Evolutionary conservation across 2,888 invertebrate genomes (phyloP), one percentile per base, ranked within the genome.

Genomic region (Chloroclystis v-ata): DNA sequence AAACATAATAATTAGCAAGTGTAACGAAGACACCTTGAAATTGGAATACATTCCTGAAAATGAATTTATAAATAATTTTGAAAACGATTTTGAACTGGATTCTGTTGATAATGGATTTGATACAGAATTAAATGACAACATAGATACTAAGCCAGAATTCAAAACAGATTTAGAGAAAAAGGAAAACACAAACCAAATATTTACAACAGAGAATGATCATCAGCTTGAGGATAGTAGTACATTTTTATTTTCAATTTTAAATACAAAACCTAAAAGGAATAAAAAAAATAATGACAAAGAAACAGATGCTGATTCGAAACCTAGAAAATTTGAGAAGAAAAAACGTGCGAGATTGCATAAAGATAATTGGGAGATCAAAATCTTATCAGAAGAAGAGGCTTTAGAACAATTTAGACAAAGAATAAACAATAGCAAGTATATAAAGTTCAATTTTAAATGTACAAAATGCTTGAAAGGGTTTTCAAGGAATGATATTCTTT

Each of bases 391-490:
- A 45, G 79, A 82, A 2, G 80, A 83, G 32, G 86, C 85, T 0
- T 25, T 79, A 4, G 67, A 68, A 41, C 75, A 69, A 32, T 84
- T 84, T 42, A 65, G 43, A 67, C 72, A 0, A 65, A 74, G 3
- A 65, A 75, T 54, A 50, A 64, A 1, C 78, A 75, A 47, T 84
- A 82, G 62, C 39, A 69, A 33, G 55, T 67, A 49, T 81, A 82
- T 63, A 37, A 69, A 37, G 54, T 67, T 6, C 75, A 82, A 0
- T 1, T 78, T 59, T 47, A 82, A 82, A 56, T 86, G 86, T 56
- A 60, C 57, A 0, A 71, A 78, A 33, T 86, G 86, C 50, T 77
- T 75, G 32, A 82, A 77, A 56, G 74, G 80, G 0, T 86, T 85
- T 44, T 81, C 82, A 0, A 82, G 80, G 46, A 72, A 74, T 28